Evolutionary conservation across 2,888 invertebrate species (phyloP).

Genomic region (Cerastoderma edule): DNA sequence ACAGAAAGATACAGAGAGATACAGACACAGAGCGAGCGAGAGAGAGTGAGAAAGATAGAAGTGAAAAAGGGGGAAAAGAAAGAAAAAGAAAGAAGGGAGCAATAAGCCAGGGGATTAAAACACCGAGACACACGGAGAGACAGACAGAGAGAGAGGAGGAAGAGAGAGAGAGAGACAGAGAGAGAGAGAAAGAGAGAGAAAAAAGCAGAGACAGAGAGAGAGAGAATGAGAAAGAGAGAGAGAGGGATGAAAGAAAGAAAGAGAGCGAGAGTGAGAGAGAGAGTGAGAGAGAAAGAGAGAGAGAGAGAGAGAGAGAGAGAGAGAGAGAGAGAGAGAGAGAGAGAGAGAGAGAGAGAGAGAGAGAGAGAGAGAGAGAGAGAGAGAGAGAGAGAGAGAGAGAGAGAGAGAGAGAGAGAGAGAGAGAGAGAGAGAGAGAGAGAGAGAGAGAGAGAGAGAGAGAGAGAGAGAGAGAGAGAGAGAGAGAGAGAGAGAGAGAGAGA

Average conservation of each 20-base stretch:
- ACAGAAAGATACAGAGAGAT: no score
- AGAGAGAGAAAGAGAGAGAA: no score
- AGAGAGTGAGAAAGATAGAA: not conserved
- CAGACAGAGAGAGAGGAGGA: no score
- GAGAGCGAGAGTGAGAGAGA: no score
- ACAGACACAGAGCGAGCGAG: not conserved
- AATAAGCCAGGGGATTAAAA: no score
- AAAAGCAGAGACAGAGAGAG: no score
- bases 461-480: slow-evolving; percentile 27
- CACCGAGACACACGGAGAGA: no score
- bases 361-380: slow-evolving; percentile 21
- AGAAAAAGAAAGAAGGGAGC: not conserved
- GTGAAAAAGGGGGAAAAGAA: not conserved
- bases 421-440: slow-evolving; percentile 23
- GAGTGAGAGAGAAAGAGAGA: no score
- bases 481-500: slow-evolving; percentile 14
- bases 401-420: slow-evolving; percentile 20
- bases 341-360: slow-evolving; percentile 23
- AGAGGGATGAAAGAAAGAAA: no score
- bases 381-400: slow-evolving; percentile 19
- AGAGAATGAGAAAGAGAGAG: no score
- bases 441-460: slow-evolving; percentile 33
- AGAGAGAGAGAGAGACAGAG: no score
- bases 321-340: slow-evolving; percentile 21
- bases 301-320: slow-evolving; percentile 11